Evolutionary conservation across 2,888 invertebrate genomes (phyloP), one percentile per base, ranked within the genome.

Genomic region (Melinopterus prodromus): DNA sequence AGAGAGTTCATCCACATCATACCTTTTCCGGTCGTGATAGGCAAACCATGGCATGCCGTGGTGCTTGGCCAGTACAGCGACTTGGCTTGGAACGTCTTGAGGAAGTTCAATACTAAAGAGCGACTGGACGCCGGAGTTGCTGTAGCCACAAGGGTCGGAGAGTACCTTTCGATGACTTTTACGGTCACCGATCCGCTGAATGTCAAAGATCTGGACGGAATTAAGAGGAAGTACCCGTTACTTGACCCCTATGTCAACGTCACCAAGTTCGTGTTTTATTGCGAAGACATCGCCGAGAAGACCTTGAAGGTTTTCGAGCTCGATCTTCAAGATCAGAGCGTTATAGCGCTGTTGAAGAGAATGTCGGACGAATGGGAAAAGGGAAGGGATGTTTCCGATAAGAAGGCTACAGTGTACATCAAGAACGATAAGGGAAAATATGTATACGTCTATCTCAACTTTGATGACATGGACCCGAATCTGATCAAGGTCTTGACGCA

Each of bases 351-450:
- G 4, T 12, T 71, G 35, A 71, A 71, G 15, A 71, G 71, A 16
- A 71, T 71, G 71, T 71, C 71, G 12, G 15, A 71, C 16, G 71
- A 16, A 16, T 71, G 71, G 71, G 71, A 71, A 16, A 71, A 71
- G 16, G 35, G 35, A 12, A 16, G 71, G 35, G 35, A 71, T 12
- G 35, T 71, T 35, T 15, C 15, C 4, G 71, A 71, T 71, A 71
- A 71, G 12, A 12, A 35, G 35, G 71, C 71, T 6, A 71, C 71
- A 6, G 71, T 71, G 12, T 71, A 71, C 6, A 35, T 71, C 5
- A 71, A 71, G 35, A 71, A 71, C 12, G 26, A 71, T 14, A 16
- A 14, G 71, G 71, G 71, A 12, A 71, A 16, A 71, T 71, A 16
- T 15, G 35, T 71, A 4, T 71, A 71, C 2, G n/a, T 71, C 6